Base-by-base conservation (phyloP, 2,888 invertebrate species). In the Lumbricus terrestris region DNA sequence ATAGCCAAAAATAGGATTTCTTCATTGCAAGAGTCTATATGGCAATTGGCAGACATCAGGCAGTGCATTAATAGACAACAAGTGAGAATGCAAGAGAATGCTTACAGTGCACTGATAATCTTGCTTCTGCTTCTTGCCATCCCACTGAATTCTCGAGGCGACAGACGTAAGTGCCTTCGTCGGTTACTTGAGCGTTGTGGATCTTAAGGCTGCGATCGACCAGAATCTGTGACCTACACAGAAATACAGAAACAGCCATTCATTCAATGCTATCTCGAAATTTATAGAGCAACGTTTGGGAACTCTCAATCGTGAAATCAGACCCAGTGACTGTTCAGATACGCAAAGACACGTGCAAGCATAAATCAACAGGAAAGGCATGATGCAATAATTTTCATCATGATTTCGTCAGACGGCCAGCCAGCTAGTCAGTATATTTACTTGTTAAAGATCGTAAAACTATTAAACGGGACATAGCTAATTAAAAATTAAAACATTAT, bases 101-200 rank as follows among this genome's bases (percentile, higher is more conserved):
- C 97, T 97, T 96, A 98, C 98, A 97, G 94, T 98, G 97, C 88
- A 98, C 97, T 91, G 97, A 97, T 88, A 98, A 96, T 82, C 97
- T 96, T 40, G 98, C 98, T 93, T 97, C 97, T 20, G 97, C 97
- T 90, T 97, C 96, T 92, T 97, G 97, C 54, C 82, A 91, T 29
- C 92, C 92, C 23, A 92, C 91, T 1, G 90, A 37, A 82, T 91
- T 92, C 89, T 92, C 91, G 1, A 91, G 92, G 13, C 92, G 89
- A 89, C 92, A 93, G 89, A 92, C 91, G 91, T 93, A 93, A 34
- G 88, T 88, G 23, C 93, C 93, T 69, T 91, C 92, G 82, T 93
- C 93, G 23, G 89, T 42, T 23, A 91, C 91, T 35, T 90, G 88
- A 20, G 92, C 92, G 16, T 90, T 88, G 82, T 89, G 90, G 35